Evolutionary conservation across 2,888 invertebrate species (phyloP).

Genomic region (Drosophila demipolita): DNA sequence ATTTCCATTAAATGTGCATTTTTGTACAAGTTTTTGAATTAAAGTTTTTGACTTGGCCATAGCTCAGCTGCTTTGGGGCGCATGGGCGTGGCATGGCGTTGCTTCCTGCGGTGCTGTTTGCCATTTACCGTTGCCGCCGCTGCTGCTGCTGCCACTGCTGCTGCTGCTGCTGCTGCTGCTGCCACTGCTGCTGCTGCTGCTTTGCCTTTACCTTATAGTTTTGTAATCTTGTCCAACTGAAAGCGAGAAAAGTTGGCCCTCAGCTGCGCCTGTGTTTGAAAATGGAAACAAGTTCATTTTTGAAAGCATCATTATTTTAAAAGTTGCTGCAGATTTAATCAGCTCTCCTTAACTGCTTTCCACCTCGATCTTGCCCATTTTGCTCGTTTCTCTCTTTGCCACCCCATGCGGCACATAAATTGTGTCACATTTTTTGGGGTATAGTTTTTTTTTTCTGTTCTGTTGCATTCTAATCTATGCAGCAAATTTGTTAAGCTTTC

Average conservation of each 20-base stretch:
- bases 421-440: constrained; percentile 13
- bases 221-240: constrained; percentile 80
- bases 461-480: constrained; percentile 58
- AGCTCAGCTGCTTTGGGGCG: constrained; percentile 51
- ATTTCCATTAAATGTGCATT: constrained; percentile 84
- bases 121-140: constrained; percentile 27
- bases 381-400: neutral
- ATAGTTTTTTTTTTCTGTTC: constrained; percentile 15
- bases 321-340: constrained; percentile 42
- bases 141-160: too few species aligned
- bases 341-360: constrained; percentile 4
- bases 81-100: constrained; percentile 18
- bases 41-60: constrained; percentile 76
- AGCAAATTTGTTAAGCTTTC: constrained; percentile 75
- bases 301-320: constrained; percentile 63
- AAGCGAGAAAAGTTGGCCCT: constrained; percentile 43
- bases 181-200: neutral
- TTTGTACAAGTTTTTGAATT: constrained; percentile 83
- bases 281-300: constrained; percentile 72
- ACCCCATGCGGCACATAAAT: constrained; percentile 43
- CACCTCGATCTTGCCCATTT: neutral
- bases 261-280: constrained; percentile 13
- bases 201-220: constrained; percentile 62
- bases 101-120: constrained; percentile 47
- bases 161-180: too few species aligned